Conservation (phyloP, 2,888 invertebrate species). For the Bellardia bayeri region DNA sequence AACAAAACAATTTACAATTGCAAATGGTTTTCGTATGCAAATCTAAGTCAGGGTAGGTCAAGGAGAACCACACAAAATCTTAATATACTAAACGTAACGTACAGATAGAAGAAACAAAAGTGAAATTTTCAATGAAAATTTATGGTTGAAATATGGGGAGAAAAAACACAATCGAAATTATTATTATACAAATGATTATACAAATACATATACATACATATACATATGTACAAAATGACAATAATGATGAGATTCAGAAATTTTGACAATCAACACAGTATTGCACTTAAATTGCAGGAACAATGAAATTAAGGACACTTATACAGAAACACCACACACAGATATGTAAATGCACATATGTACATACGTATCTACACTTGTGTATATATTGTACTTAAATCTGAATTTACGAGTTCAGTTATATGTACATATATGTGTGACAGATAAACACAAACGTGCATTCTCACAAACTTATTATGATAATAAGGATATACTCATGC, state of each 20-base stretch:
- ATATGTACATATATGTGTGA: neutral
- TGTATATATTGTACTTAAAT: too few species aligned
- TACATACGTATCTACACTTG: too few species aligned
- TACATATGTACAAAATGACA: slow-evolving; percentile 4
- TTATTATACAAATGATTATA: neutral
- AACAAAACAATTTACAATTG: slow-evolving; percentile 19
- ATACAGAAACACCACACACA: neutral
- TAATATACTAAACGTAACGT: neutral
- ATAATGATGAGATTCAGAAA: slow-evolving; percentile 57
- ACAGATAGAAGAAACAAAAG: neutral
- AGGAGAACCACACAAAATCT: neutral
- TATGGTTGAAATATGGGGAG: neutral
- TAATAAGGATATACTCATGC: slow-evolving; percentile 21
- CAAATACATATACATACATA: neutral
- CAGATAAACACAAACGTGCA: neutral
- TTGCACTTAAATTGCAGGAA: slow-evolving; percentile 64
- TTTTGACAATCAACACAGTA: slow-evolving; percentile 67
- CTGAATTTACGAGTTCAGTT: neutral
- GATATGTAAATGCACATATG: neutral
- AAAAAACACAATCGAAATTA: slow-evolving; percentile 2
- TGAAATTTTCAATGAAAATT: slow-evolving; percentile 12
- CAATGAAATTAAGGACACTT: slow-evolving; percentile 59
- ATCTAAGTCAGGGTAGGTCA: slow-evolving; percentile 49
- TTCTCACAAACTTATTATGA: neutral
- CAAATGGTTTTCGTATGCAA: slow-evolving; percentile 6